Percentiles rank a stretch among this genome's conserved stretches.
These are phyloP conservation scores for Rhopalosiphum padi DNA, from an alignment of 1,140 invertebrate species.

Conservation along the genomic window DNA sequence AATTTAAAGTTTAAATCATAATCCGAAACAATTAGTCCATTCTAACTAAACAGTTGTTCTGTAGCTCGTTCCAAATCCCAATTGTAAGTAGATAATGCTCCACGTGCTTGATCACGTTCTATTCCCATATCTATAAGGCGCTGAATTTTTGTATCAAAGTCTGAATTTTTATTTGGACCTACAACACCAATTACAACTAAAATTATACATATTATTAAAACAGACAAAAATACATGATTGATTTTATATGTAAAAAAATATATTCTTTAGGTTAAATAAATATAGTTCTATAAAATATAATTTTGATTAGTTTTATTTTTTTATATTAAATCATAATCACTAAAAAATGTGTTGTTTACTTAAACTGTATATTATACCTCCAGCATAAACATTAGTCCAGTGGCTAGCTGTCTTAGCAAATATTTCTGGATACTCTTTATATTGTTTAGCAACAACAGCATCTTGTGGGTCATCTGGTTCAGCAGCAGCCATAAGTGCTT, in stretches of 20 bases:
- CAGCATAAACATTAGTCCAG: constrained; percentile 95
- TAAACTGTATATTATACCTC: constrained; percentile 67
- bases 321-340: background rate
- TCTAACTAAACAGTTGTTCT: constrained; percentile 87
- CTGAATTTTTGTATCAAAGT: constrained; percentile 83
- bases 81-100: constrained; percentile 85
- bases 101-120: constrained; percentile 80
- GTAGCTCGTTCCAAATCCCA: constrained; percentile 90
- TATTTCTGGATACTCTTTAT: constrained; percentile 85
- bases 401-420: constrained; percentile 89
- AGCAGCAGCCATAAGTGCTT: constrained; percentile 89
- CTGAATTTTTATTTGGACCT: constrained; percentile 76
- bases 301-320: background rate
- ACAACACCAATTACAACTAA: constrained; percentile 60
- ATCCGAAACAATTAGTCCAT: constrained; percentile 59
- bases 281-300: background rate
- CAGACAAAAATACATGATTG: background rate
- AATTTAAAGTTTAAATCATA: constrained; percentile 33
- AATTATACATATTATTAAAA: background rate
- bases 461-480: constrained; percentile 97
- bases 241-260: background rate
- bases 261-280: too few relatives aligned
- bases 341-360: background rate
- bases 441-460: constrained; percentile 97
- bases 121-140: constrained; percentile 88